Evolutionary conservation across 1,140 invertebrate species (phyloP).

Genomic region (Cylas formicarius): DNA sequence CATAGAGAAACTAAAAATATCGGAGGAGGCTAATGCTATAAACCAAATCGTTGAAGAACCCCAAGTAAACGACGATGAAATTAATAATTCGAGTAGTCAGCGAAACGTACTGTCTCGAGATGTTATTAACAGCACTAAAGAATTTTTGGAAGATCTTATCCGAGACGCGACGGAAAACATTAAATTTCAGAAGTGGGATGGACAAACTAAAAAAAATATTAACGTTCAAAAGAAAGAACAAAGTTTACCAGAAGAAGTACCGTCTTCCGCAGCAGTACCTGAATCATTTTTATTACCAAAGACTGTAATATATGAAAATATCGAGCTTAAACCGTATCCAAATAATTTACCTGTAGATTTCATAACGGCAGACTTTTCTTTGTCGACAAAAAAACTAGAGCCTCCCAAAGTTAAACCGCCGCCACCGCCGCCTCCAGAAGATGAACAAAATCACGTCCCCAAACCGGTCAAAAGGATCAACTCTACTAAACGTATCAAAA

Average conservation of each 20-base stretch:
- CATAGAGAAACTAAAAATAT: constrained; percentile 32
- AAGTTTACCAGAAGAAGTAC: constrained; percentile 13
- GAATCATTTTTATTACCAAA: constrained; percentile 13
- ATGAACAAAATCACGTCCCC: constrained; percentile 37
- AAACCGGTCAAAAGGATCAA: constrained; percentile 59
- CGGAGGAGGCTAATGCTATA: constrained; percentile 18
- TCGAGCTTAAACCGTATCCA: constrained; percentile 16
- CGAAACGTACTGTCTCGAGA: constrained; percentile 10
- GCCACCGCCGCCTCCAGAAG: constrained; percentile 60
- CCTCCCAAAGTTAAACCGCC: constrained; percentile 81
- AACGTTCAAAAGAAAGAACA: neutral
- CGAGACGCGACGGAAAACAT: constrained; percentile 22
- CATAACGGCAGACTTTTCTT: constrained; percentile 26
- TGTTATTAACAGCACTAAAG: constrained; percentile 18
- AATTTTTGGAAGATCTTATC: constrained; percentile 17
- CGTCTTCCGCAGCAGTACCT: neutral
- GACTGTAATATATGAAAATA: constrained; percentile 28
- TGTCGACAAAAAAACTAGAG: constrained; percentile 55
- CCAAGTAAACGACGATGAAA: too few relatives aligned
- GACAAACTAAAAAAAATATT: constrained; percentile 7
- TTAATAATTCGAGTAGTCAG: too few relatives aligned
- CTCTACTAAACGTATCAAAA: constrained; percentile 78
- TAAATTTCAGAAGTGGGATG: neutral
- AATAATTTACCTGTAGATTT: constrained; percentile 21
- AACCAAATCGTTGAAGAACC: constrained; percentile 16